Base-by-base conservation (phyloP, 2,888 invertebrate species). In the Linyphia triangularis region DNA sequence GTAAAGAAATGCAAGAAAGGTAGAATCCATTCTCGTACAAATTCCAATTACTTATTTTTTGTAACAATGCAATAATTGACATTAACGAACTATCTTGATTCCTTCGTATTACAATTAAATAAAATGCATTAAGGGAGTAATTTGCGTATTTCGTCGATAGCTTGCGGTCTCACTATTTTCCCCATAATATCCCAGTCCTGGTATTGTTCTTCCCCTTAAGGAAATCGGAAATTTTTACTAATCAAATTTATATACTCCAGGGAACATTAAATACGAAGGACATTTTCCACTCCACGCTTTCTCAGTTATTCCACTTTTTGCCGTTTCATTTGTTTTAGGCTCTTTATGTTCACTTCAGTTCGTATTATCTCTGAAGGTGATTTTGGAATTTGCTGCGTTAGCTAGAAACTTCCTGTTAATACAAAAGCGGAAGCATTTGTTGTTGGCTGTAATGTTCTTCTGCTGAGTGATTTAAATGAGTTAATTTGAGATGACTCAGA, bases 211-310 rank as follows among this genome's bases (percentile, higher is more conserved):
- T 24, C 22, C 28, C 33, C 72, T 72, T 28, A 72, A 72, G 72
- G 70, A 72, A 82, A 82, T 82, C 61, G 72, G 82, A 82, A 82
- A 72, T 82, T 82, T 73, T 82, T 61, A 61, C 70, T 82, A 82
- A 82, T 82, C 82, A 73, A 82, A 82, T 82, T 82, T 72, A 72
- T 59, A 26, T 63, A 40, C 72, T 72, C 72, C 13, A 30, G 43
- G 82, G 70, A 43, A 82, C 40, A 28, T 43, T 72, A 72, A 61
- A 61, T 72, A 61, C 61, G 28, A n/a, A 51, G 51, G 51, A 59
- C 82, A 37, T 63, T 72, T 70, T 61, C 24, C 5, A 61, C 61
- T 16, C 22, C 10, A 22, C 43, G 26, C 33, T 22, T 26, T 57
- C 26, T 16, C 26, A 24, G 28, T 57, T 59, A 19, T 30, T 6